Percentiles rank a stretch among this genome's conserved stretches.
These are phyloP conservation scores for Rhopalosiphum padi DNA, from an alignment of 1,140 invertebrate species.

Conservation along the genomic window DNA sequence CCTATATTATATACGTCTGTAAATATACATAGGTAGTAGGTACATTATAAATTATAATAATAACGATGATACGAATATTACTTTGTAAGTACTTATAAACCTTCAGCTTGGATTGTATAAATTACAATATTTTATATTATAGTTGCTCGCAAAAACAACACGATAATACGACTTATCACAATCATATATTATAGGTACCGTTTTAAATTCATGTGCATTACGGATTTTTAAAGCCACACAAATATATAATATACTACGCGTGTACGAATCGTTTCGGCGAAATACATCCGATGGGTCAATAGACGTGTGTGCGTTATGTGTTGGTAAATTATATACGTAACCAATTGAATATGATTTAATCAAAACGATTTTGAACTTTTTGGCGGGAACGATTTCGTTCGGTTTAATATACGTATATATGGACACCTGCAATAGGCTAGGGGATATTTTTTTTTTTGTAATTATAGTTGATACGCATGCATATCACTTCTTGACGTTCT, in stretches of 20 bases:
- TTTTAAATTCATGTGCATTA: background rate
- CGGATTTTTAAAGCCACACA: background rate
- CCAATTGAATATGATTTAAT: background rate
- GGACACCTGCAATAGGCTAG: background rate
- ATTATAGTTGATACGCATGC: background rate
- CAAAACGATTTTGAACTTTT: background rate
- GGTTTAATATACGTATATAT: background rate
- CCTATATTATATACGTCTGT: background rate
- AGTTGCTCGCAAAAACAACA: background rate
- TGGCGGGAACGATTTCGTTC: background rate
- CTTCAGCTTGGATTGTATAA: background rate
- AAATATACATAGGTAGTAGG: background rate
- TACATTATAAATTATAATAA: slow-evolving; percentile 2
- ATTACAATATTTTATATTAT: background rate
- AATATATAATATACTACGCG: no score
- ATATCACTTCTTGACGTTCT: background rate
- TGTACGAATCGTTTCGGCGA: background rate
- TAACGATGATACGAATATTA: background rate
- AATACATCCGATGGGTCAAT: background rate
- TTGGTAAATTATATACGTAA: background rate
- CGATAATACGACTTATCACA: background rate
- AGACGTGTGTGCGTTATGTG: background rate
- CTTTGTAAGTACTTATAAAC: background rate
- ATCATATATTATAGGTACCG: background rate
- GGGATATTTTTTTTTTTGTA: background rate